phyloP scores from a whole-genome alignment of 2,888 invertebrate genomes.

The Aleiodes testaceus region DNA sequence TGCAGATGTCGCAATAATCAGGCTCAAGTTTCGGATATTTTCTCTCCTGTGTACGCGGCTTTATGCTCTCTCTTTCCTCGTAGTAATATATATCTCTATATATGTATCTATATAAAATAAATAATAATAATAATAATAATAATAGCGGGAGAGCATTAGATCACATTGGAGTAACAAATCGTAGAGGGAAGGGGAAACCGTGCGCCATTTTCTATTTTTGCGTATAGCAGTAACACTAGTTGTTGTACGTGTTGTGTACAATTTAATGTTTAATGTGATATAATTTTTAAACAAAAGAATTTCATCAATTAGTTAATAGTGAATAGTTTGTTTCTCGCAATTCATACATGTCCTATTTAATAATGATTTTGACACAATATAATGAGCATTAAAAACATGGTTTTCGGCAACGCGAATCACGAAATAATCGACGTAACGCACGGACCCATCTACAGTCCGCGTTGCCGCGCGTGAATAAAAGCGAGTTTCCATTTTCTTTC shows the following conservation, averaged over 20 bases:
- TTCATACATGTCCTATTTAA: constrained; percentile 7
- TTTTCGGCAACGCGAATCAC: constrained; percentile 59
- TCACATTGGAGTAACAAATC: constrained; percentile 64
- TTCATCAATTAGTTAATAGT: constrained; percentile 9
- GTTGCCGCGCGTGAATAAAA: constrained; percentile 57
- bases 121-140: neutral
- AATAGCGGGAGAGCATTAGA: constrained; percentile 52
- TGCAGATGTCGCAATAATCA: neutral
- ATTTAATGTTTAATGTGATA: constrained; percentile 62
- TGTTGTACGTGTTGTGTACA: constrained; percentile 69
- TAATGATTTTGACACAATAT: neutral
- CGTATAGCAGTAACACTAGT: constrained; percentile 67
- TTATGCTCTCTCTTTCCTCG: neutral
- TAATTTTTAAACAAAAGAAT: constrained; percentile 45
- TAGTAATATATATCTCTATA: neutral
- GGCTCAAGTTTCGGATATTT: neutral
- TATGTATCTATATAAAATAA: constrained; percentile 15
- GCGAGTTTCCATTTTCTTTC: constrained; percentile 35
- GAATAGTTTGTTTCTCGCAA: constrained; percentile 1
- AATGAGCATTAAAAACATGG: constrained; percentile 56
- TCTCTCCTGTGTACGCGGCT: neutral
- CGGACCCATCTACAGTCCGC: constrained; percentile 55
- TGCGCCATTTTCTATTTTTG: constrained; percentile 72
- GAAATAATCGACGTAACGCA: constrained; percentile 54
- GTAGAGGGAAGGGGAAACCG: constrained; percentile 58